Conservation (phyloP, 2,797 vertebrate species). For the Simalia tracyae region DNA sequence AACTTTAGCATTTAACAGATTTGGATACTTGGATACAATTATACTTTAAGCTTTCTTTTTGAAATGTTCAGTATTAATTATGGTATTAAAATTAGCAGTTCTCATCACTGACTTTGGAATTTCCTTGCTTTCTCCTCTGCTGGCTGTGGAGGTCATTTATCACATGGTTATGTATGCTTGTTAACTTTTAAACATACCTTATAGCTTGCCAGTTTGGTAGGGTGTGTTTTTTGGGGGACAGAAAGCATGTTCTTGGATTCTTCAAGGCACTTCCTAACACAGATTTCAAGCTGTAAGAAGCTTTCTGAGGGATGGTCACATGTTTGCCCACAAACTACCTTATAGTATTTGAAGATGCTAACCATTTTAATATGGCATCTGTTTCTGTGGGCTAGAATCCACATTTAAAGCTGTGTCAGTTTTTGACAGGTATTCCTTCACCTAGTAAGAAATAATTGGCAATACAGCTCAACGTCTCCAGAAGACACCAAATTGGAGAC, state of each 20-base stretch:
- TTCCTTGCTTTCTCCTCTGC: constrained; percentile 73
- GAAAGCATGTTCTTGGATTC: constrained; percentile 25
- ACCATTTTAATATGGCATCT: neutral
- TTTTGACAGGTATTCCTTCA: neutral
- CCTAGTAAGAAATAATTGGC: neutral
- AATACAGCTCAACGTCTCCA: neutral
- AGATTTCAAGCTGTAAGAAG: neutral
- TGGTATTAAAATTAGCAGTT: constrained; percentile 75
- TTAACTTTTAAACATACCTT: constrained; percentile 73
- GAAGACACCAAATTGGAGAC: neutral
- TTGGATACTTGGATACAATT: constrained; percentile 77
- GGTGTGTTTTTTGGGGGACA: constrained; percentile 50
- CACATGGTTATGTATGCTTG: constrained; percentile 71
- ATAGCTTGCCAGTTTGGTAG: constrained; percentile 65
- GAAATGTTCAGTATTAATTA: constrained; percentile 78
- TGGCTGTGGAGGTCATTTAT: constrained; percentile 70
- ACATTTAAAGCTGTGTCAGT: neutral
- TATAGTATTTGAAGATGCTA: neutral
- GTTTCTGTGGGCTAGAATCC: neutral
- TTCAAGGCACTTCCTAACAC: constrained; percentile 34
- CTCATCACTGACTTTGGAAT: constrained; percentile 79
- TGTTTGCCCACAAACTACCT: neutral
- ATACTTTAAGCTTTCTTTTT: constrained; percentile 74
- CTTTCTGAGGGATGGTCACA: neutral
- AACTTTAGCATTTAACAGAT: constrained; percentile 76